Evolutionary conservation across 2,888 invertebrate species (phyloP).

Genomic region (Alloscopus bannaensis): DNA sequence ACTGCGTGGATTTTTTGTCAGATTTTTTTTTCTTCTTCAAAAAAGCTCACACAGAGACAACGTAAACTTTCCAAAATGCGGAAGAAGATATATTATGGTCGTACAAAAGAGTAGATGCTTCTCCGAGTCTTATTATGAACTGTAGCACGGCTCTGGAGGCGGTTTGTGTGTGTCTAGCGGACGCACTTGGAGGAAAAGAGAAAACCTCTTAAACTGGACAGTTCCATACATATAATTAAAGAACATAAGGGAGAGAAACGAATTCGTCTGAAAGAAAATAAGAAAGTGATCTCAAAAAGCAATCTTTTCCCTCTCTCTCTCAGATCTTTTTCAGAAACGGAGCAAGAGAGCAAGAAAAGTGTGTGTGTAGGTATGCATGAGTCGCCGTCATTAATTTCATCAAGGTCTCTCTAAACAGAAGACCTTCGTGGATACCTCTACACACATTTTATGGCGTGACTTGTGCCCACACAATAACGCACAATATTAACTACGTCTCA

Average conservation of each 20-base stretch:
- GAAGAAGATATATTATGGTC: too few species aligned
- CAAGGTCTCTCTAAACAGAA: too few species aligned
- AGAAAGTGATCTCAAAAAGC: constrained; percentile 12
- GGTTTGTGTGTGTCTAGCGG: background rate
- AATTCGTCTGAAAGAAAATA: constrained; percentile 24
- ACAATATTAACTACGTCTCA: too few species aligned
- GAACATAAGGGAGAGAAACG: constrained; percentile 1
- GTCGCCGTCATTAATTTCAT: too few species aligned
- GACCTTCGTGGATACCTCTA: too few species aligned
- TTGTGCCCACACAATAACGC: too few species aligned
- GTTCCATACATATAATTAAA: constrained; percentile 18
- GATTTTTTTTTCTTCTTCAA: background rate
- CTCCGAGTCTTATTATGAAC: too few species aligned
- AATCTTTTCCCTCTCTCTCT: too few species aligned
- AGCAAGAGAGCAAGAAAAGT: constrained; percentile 5
- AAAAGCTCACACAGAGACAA: too few species aligned
- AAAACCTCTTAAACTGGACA: constrained; percentile 2
- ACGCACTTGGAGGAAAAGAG: background rate
- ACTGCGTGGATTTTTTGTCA: background rate
- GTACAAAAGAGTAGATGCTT: background rate
- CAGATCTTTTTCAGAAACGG: constrained; percentile 6
- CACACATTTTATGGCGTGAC: too few species aligned
- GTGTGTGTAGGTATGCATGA: too few species aligned
- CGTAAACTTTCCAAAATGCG: too few species aligned
- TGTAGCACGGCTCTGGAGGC: background rate